phyloP scores from a whole-genome alignment of 2,797 vertebrate genomes.

The Typhlichthys eigenmanni region DNA sequence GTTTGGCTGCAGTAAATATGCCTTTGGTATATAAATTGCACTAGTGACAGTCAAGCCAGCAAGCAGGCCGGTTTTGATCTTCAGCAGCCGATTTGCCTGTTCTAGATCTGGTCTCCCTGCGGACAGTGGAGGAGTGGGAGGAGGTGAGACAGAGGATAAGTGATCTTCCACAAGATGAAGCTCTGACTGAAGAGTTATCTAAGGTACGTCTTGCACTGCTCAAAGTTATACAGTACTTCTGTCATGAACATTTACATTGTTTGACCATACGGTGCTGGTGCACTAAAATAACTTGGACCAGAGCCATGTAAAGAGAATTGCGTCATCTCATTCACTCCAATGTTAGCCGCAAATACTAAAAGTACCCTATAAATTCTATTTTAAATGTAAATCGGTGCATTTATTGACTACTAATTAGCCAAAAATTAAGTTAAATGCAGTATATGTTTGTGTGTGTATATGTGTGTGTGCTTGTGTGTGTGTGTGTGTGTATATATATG shows the following conservation, averaged over 20 bases:
- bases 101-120: constrained; percentile 84
- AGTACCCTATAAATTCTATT: too few species aligned
- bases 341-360: too few species aligned
- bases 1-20: neutral
- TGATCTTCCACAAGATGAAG: constrained; percentile 84
- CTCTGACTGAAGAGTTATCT: constrained; percentile 86
- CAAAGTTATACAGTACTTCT: constrained; percentile 1
- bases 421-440: neutral
- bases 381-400: too few species aligned
- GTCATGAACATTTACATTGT: neutral
- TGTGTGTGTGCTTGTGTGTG: too few species aligned
- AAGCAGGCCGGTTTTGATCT: constrained; percentile 6
- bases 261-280: neutral
- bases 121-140: constrained; percentile 87
- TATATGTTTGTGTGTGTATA: neutral
- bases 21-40: constrained; percentile 4
- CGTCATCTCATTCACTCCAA: too few species aligned
- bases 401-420: too few species aligned
- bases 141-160: constrained; percentile 83
- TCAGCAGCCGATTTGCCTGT: constrained; percentile 40
- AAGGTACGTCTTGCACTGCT: constrained; percentile 76
- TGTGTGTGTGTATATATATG: too few species aligned
- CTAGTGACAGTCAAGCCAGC: neutral
- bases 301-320: too few species aligned
- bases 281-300: too few species aligned